Percentiles rank a stretch among this genome's conserved stretches.
Conservation (phyloP, 2,888 invertebrate genomes). For the Andricus curvator region DNA sequence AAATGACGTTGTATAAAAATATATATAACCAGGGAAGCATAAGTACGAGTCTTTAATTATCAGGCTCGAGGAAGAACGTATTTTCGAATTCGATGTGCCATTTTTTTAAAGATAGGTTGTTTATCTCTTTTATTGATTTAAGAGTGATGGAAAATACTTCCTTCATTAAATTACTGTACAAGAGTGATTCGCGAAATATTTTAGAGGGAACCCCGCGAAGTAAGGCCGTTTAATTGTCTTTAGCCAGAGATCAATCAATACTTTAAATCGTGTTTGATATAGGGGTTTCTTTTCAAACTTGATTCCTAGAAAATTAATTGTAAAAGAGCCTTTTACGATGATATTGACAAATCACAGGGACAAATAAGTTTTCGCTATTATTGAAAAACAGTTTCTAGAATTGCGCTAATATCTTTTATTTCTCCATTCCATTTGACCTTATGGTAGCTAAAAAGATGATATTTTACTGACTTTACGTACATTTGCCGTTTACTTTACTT, state of each 20-base stretch:
- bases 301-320: neutral
- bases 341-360: constrained; percentile 21
- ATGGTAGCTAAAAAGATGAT: constrained; percentile 2
- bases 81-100: constrained; percentile 58
- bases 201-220: neutral
- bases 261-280: constrained; percentile 1
- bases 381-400: constrained; percentile 16
- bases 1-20: constrained; percentile 61
- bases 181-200: neutral
- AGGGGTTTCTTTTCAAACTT: neutral
- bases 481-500: constrained; percentile 41
- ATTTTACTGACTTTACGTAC: constrained; percentile 44
- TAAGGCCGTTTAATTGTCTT: constrained; percentile 26
- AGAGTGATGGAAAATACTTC: neutral
- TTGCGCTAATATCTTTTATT: constrained; percentile 28
- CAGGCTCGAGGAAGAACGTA: constrained; percentile 41
- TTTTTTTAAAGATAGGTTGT: constrained; percentile 37
- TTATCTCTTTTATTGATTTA: constrained; percentile 8
- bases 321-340: neutral
- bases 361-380: neutral
- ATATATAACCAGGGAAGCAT: constrained; percentile 62
- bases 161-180: neutral
- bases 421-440: neutral
- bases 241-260: neutral
- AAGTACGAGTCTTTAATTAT: constrained; percentile 58